Conservation (phyloP, 2,888 invertebrate species). For the Panzeria rudis region DNA sequence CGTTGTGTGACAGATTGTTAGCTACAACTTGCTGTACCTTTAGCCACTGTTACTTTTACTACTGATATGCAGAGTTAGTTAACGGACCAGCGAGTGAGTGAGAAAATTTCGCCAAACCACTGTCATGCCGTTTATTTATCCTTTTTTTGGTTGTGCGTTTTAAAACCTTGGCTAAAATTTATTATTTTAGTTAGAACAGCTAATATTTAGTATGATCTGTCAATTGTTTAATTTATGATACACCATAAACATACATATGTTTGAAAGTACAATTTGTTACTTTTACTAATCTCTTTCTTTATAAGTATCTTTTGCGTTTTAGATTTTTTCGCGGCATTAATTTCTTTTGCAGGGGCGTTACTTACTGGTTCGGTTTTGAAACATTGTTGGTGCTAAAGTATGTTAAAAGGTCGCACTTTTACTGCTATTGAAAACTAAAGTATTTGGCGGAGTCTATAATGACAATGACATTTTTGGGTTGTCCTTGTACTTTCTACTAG, state of each 20-base stretch:
- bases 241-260: slow-evolving; percentile 54
- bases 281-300: slow-evolving; percentile 25
- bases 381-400: slow-evolving; percentile 53
- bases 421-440: slow-evolving; percentile 32
- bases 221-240: slow-evolving; percentile 67
- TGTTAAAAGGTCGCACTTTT: slow-evolving; percentile 60
- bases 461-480: slow-evolving; percentile 18
- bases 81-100: slow-evolving; percentile 4
- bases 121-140: slow-evolving; percentile 24
- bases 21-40: slow-evolving; percentile 17
- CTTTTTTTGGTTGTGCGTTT: slow-evolving; percentile 2
- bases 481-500: slow-evolving; percentile 50
- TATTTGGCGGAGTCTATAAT: slow-evolving; percentile 39
- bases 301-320: slow-evolving; percentile 10
- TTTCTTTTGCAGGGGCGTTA: slow-evolving; percentile 46
- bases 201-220: slow-evolving; percentile 58
- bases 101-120: slow-evolving; percentile 28
- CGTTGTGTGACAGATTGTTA: slow-evolving; percentile 17
- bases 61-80: slow-evolving; percentile 21
- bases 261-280: slow-evolving; percentile 41
- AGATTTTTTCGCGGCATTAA: slow-evolving; percentile 10
- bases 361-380: slow-evolving; percentile 31
- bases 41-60: slow-evolving; percentile 31
- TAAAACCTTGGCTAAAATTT: slow-evolving; percentile 13
- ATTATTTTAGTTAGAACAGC: slow-evolving; percentile 36